phyloP scores from a whole-genome alignment of 2,797 vertebrate genomes.

The Margarornis squamiger region DNA sequence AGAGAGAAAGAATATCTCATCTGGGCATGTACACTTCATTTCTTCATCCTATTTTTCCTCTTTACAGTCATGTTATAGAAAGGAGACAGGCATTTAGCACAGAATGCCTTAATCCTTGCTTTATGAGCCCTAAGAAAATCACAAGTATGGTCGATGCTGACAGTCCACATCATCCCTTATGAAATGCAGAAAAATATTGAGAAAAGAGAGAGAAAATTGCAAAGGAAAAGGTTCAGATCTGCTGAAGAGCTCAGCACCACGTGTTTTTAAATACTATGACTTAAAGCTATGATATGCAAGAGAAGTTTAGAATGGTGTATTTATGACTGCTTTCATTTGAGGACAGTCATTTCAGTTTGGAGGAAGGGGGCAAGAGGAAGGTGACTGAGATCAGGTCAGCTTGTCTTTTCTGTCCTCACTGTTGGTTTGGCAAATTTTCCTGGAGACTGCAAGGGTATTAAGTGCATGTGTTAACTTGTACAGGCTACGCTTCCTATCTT shows the following conservation, averaged over 20 bases:
- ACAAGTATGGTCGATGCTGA: not conserved
- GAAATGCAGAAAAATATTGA: constrained; percentile 5
- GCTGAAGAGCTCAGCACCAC: not conserved
- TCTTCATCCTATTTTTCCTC: constrained; percentile 29
- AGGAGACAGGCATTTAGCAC: not conserved
- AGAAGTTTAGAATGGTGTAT: not conserved
- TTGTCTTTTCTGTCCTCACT: not conserved
- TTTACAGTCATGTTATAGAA: not conserved
- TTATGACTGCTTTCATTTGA: constrained; percentile 16
- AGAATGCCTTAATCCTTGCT: constrained; percentile 23
- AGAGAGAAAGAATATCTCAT: constrained; percentile 42
- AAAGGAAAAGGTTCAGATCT: constrained; percentile 22
- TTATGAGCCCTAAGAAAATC: constrained; percentile 28
- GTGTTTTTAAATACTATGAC: constrained; percentile 20
- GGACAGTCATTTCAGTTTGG: not conserved
- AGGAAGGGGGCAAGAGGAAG: not conserved
- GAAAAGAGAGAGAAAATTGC: constrained; percentile 1
- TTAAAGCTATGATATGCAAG: constrained; percentile 14
- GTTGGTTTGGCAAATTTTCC: constrained; percentile 9
- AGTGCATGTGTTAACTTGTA: not conserved
- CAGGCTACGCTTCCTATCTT: constrained; percentile 4
- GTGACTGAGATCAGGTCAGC: not conserved
- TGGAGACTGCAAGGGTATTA: not conserved
- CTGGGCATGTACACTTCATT: constrained; percentile 31
- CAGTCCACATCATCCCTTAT: not conserved